phyloP scores from a whole-genome alignment of 2,113 vertebrate genomes.

The Todiramphus saurophagus region DNA sequence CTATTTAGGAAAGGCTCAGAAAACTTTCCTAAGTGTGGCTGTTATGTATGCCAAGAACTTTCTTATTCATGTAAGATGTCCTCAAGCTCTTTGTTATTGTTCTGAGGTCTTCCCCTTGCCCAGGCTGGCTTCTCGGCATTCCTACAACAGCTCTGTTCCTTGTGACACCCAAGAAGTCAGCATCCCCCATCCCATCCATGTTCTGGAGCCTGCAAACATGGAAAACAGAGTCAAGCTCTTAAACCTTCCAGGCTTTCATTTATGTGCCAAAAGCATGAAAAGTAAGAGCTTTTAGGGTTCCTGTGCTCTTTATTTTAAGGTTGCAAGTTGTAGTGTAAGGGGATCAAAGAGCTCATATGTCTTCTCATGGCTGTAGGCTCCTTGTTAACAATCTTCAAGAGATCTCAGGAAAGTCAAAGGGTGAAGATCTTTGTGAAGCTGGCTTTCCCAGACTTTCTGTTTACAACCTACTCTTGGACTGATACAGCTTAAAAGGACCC shows the following conservation, averaged over 20 bases:
- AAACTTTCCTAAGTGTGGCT: background rate
- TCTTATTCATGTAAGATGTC: slow-evolving; percentile 44
- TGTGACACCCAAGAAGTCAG: fast-evolving
- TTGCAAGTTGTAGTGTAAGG: background rate
- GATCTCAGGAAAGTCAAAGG: background rate
- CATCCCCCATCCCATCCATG: background rate
- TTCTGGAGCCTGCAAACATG: background rate
- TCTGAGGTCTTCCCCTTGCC: background rate
- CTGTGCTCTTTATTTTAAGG: background rate
- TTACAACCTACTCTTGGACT: background rate
- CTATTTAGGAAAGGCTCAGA: slow-evolving; percentile 31
- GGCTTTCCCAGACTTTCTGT: background rate
- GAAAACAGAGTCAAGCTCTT: background rate
- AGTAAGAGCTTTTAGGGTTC: background rate
- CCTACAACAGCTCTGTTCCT: background rate
- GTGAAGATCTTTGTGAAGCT: background rate
- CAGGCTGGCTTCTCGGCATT: background rate
- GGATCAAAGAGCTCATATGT: background rate
- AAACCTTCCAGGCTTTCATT: background rate
- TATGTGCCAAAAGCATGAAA: background rate
- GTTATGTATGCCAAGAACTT: slow-evolving; percentile 33
- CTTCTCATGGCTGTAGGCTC: background rate
- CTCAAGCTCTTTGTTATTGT: slow-evolving; percentile 49
- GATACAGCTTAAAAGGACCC: background rate
- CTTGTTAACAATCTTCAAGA: background rate